Percentiles rank a stretch among this genome's conserved stretches.
These are phyloP conservation scores for Marisa cornuarietis DNA, from an alignment of 1,140 invertebrate species.

Conservation along the genomic window DNA sequence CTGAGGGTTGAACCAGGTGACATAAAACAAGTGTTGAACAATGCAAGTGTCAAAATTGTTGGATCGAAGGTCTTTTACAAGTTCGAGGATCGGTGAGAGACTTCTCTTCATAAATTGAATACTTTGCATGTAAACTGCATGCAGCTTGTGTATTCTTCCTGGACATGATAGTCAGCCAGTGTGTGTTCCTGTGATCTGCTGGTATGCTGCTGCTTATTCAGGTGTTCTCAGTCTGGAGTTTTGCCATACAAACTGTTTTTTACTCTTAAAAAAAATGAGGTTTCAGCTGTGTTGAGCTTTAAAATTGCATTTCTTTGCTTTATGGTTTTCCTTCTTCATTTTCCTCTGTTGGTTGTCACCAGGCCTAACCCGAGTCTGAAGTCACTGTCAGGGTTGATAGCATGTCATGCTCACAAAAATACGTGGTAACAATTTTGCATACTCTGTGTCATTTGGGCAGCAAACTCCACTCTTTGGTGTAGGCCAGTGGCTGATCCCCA, in stretches of 20 bases:
- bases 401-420: too few relatives aligned
- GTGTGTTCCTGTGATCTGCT: background rate
- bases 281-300: background rate
- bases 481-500: too few relatives aligned
- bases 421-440: too few relatives aligned
- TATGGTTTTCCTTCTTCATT: too few relatives aligned
- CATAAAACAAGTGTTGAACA: background rate
- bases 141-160: background rate
- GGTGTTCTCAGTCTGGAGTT: background rate
- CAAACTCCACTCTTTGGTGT: too few relatives aligned
- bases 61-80: conserved; percentile 19
- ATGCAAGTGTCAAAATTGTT: conserved; percentile 12
- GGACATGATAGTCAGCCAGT: background rate
- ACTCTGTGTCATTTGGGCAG: too few relatives aligned
- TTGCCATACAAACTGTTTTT: background rate
- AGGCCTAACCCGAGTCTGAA: too few relatives aligned
- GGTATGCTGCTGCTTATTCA: background rate
- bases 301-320: too few relatives aligned
- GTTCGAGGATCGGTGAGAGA: conserved; percentile 6
- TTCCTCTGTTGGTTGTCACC: too few relatives aligned
- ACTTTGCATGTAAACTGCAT: background rate
- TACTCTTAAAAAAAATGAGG: background rate
- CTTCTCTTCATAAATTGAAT: too few relatives aligned
- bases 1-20: conserved; percentile 6
- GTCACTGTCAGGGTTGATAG: too few relatives aligned